Evolutionary conservation across 2,113 vertebrate genomes (phyloP).

Genomic region (Lichenostomus cassidix): DNA sequence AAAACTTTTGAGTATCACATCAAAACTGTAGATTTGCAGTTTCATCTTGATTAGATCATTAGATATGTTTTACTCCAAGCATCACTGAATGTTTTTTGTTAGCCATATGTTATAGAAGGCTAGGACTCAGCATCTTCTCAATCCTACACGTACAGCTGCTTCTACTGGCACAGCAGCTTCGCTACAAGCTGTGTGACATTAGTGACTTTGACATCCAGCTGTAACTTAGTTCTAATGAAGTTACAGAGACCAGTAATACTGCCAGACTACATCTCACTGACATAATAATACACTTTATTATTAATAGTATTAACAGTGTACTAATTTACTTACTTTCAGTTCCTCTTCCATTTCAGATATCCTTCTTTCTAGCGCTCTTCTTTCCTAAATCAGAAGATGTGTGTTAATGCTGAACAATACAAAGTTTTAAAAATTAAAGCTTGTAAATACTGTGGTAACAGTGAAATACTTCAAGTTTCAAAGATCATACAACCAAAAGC

Average conservation of each 20-base stretch:
- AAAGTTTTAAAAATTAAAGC: not conserved
- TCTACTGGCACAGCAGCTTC: not conserved
- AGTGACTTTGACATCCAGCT: not conserved
- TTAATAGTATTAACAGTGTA: not conserved
- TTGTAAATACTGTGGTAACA: conserved; percentile 63
- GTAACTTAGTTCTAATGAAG: not conserved
- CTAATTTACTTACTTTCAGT: conserved; percentile 89
- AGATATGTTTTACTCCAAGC: not conserved
- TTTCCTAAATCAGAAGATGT: conserved; percentile 83
- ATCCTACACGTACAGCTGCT: accelerated
- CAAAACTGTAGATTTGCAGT: not conserved
- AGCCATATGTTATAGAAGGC: accelerated
- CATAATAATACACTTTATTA: not conserved
- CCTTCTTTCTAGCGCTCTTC: conserved; percentile 99
- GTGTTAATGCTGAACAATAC: conserved; percentile 36
- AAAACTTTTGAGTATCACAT: not conserved
- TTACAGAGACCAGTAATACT: not conserved
- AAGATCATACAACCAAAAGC: conserved; percentile 74
- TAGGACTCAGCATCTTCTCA: not conserved
- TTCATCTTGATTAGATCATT: not conserved
- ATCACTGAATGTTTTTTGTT: not conserved
- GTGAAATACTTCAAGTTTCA: conserved; percentile 65
- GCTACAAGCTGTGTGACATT: not conserved
- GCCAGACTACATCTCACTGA: not conserved
- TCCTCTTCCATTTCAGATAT: conserved; percentile 99